phyloP scores from a whole-genome alignment of 2,797 vertebrate species.

The Adelosebastes latens region DNA sequence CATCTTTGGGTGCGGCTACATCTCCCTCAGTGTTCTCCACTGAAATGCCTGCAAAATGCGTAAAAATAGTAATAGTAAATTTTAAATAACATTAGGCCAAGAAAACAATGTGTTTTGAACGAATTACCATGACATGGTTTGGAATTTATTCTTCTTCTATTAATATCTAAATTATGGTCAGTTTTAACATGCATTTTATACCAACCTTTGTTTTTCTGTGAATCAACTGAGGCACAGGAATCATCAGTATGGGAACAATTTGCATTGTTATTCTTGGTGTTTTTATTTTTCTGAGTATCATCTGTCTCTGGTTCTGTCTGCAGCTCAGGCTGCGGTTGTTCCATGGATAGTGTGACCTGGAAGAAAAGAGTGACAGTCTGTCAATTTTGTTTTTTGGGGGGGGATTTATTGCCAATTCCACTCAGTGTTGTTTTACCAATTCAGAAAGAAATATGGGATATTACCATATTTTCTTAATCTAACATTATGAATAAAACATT shows the following conservation, averaged over 20 bases:
- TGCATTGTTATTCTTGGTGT: conserved; percentile 47
- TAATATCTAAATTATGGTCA: background rate
- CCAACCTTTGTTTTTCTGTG: conserved; percentile 89
- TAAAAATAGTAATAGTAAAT: background rate
- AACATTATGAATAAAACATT: conserved; percentile 74
- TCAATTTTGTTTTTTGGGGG: conserved; percentile 13
- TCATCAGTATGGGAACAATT: conserved; percentile 48
- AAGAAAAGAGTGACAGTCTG: conserved; percentile 26
- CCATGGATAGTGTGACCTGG: conserved; percentile 91
- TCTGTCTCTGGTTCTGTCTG: conserved; percentile 76
- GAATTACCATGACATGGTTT: background rate
- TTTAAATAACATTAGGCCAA: background rate
- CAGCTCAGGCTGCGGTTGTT: conserved; percentile 85
- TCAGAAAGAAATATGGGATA: conserved; percentile 28
- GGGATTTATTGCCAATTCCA: conserved; percentile 4
- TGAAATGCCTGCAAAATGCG: conserved; percentile 80
- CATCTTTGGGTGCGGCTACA: conserved; percentile 84
- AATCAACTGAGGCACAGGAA: conserved; percentile 38
- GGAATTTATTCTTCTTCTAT: background rate
- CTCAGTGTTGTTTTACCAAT: conserved; percentile 18
- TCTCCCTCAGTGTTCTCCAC: conserved; percentile 86
- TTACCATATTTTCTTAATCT: conserved; percentile 59
- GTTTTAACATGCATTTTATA: conserved; percentile 42
- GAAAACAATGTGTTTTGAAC: background rate
- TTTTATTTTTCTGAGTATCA: conserved; percentile 76